These are phyloP conservation scores for Rhinatrema bivittatum DNA, from an alignment of 2,797 vertebrate species.

Conservation along the genomic window DNA sequence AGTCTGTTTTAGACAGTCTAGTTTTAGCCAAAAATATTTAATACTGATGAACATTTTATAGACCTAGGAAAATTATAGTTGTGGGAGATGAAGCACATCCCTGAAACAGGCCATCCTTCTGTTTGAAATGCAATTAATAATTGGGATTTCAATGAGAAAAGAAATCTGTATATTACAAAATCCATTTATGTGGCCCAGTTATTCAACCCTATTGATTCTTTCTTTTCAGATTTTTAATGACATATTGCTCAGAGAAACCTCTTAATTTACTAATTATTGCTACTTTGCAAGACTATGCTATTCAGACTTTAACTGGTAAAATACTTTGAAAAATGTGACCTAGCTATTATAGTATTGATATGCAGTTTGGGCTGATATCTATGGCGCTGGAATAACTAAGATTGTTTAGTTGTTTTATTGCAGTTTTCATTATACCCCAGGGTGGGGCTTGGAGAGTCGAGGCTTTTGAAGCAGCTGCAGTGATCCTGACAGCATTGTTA, in stretches of 20 bases:
- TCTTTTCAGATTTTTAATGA: neutral
- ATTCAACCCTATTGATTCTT: neutral
- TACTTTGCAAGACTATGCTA: neutral
- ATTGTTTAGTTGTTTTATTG: too few species aligned
- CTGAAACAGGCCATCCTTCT: neutral
- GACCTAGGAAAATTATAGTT: too few species aligned
- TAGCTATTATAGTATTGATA: neutral
- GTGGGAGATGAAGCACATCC: too few species aligned
- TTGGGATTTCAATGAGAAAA: too few species aligned
- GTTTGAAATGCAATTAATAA: neutral
- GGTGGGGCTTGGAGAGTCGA: too few species aligned
- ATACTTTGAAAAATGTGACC: neutral
- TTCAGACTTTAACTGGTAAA: neutral
- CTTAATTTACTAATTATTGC: neutral
- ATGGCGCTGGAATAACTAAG: fast-evolving
- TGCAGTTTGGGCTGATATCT: neutral
- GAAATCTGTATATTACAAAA: neutral
- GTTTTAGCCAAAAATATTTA: too few species aligned
- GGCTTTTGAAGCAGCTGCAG: too few species aligned
- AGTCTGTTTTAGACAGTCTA: too few species aligned
- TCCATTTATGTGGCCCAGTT: neutral
- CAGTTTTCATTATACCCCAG: too few species aligned
- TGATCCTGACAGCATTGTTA: too few species aligned
- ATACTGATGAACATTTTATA: too few species aligned
- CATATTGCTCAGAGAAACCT: neutral